Base-by-base conservation (phyloP, 2,113 vertebrate species). In the Paramisgurnus dabryanus region DNA sequence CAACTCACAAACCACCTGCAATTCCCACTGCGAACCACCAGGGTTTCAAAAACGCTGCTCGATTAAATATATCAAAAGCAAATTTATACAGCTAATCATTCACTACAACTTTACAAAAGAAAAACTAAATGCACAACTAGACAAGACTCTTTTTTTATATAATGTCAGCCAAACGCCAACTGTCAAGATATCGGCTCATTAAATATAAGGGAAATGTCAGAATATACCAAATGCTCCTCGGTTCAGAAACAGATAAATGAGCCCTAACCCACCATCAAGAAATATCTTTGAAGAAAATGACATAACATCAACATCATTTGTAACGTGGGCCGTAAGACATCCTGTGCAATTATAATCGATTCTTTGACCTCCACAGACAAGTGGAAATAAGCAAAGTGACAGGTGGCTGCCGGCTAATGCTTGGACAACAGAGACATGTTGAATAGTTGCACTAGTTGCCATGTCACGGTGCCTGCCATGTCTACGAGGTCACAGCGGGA, bases 401-500 rank as follows among this genome's bases (percentile, higher is more conserved):
- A 86, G 79, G 63, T 78, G 83, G 81, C 69, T 45, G 55, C 22
- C 60, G 80, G 77, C 77, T 86, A 83, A 76, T 69, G 78, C 78
- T 41, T 39, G 83, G 85, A 70, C 64, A 47, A 27, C 50, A 17
- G 22, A 60, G 76, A 17, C 15, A 67, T 50, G 22, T 60, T 84
- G 67, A 74, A 81, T 82, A 82, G 87, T 60, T 18, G 43, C n/a
- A 8, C 5, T 18, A 50, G 80, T 85, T 85, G 88, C 85, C 84
- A 80, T 84, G 82, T 86, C 81, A 80, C 79, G 76, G 5, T 22
- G 53, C 58, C 67, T 67, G 63, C 45, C 41, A 65, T 43, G 66
- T 76, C 79, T 86, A 71, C 86, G 83, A 83, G 76, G 87, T 89
- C 85, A 67, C 84, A 76, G 84, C 76, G 63, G 82, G 86, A 76